Evolutionary conservation across 2,113 vertebrate genomes (phyloP).

Genomic region (Pristiophorus japonicus): DNA sequence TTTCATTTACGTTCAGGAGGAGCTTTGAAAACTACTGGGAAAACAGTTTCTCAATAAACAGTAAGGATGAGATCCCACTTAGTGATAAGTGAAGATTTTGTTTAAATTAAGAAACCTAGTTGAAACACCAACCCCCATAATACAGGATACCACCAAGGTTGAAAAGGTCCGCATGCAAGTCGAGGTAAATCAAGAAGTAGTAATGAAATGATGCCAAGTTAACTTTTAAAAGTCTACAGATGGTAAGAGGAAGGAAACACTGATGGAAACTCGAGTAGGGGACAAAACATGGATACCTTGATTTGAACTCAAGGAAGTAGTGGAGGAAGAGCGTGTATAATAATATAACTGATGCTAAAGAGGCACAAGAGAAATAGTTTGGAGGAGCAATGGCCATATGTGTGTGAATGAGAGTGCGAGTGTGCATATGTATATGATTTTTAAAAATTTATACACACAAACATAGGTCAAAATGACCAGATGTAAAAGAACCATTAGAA

Average conservation of each 20-base stretch:
- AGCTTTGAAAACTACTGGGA: not conserved
- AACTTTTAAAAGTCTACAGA: not conserved
- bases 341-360: not conserved
- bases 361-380: too few relatives aligned
- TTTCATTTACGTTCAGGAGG: not conserved
- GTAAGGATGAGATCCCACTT: not conserved
- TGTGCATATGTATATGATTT: not conserved
- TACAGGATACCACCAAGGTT: slow-evolving; percentile 2
- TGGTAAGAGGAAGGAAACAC: not conserved
- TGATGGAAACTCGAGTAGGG: not conserved
- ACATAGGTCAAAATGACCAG: not conserved
- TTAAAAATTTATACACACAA: not conserved
- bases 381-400: too few relatives aligned
- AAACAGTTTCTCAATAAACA: not conserved
- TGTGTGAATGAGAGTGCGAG: too few relatives aligned
- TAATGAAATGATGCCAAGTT: slow-evolving; percentile 7
- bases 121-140: not conserved
- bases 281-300: not conserved
- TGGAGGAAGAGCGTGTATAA: not conserved
- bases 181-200: not conserved
- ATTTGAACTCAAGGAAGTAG: not conserved
- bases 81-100: slow-evolving; percentile 17
- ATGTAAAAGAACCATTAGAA: not conserved
- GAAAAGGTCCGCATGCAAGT: not conserved
- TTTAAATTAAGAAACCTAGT: not conserved